phyloP scores from a whole-genome alignment of 2,113 vertebrate species.

The Eleginops maclovinus region DNA sequence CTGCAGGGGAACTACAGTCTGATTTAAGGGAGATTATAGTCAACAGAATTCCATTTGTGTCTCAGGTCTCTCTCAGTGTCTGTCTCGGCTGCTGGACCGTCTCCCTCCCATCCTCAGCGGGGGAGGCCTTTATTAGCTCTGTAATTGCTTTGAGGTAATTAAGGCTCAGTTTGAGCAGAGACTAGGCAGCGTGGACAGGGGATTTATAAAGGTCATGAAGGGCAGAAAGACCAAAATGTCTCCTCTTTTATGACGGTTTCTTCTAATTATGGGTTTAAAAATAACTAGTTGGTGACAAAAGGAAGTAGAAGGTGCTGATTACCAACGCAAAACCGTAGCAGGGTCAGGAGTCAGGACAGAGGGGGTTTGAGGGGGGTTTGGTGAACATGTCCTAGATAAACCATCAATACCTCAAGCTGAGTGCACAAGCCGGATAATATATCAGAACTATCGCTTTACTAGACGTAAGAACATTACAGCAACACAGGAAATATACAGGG shows the following conservation, averaged over 20 bases:
- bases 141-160: slow-evolving; percentile 69
- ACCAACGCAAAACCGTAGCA: no score
- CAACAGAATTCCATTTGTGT: background rate
- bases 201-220: slow-evolving; percentile 61
- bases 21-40: no score
- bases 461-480: no score
- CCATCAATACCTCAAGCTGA: no score
- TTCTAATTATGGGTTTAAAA: background rate
- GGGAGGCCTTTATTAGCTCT: slow-evolving; percentile 35
- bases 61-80: slow-evolving; percentile 24
- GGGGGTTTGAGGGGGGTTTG: no score
- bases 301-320: no score
- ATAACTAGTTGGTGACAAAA: background rate
- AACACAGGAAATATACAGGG: no score
- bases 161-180: slow-evolving; percentile 39
- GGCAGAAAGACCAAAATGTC: slow-evolving; percentile 22
- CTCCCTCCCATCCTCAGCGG: slow-evolving; percentile 37
- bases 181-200: slow-evolving; percentile 29
- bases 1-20: no score
- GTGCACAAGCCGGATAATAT: no score
- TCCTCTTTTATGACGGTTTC: slow-evolving; percentile 1
- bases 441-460: no score
- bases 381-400: no score
- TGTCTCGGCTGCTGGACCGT: slow-evolving; percentile 21
- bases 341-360: no score